A percentile compares a stretch with the other conserved stretches of the same genome.
These are phyloP conservation scores for Epinephelus lanceolatus DNA, from an alignment of 2,113 vertebrate species.

Conservation along the genomic window DNA sequence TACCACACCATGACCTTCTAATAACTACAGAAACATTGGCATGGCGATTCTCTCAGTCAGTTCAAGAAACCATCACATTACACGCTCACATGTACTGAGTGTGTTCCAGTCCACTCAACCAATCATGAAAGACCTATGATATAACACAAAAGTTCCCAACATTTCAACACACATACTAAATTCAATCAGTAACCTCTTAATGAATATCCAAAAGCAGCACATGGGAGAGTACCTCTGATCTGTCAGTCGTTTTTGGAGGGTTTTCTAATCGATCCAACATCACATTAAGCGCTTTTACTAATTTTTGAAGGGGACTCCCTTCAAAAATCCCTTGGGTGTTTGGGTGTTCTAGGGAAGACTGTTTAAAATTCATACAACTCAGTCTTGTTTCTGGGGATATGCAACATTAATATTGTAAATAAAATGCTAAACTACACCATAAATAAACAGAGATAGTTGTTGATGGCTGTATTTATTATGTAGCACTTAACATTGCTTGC, in stretches of 20 bases:
- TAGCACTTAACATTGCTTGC: neutral
- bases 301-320: neutral
- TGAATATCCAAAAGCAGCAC: neutral
- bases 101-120: conserved; percentile 58
- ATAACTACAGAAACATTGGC: conserved; percentile 1
- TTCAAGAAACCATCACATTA: conserved; percentile 45
- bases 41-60: conserved; percentile 24
- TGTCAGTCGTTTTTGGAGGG: neutral
- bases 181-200: neutral
- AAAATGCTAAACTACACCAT: neutral
- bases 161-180: conserved; percentile 2
- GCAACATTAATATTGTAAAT: neutral
- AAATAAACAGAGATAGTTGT: neutral
- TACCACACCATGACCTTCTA: neutral
- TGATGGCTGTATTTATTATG: conserved; percentile 1
- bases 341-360: neutral
- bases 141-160: conserved; percentile 64
- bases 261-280: conserved; percentile 10
- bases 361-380: neutral
- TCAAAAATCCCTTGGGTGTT: neutral
- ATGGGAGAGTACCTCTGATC: neutral
- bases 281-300: neutral
- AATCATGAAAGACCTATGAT: conserved; percentile 62
- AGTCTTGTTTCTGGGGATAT: neutral
- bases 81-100: conserved; percentile 60